These are phyloP conservation scores for Antigone vipio DNA, from an alignment of 2,113 vertebrate genomes.

Conservation along the genomic window DNA sequence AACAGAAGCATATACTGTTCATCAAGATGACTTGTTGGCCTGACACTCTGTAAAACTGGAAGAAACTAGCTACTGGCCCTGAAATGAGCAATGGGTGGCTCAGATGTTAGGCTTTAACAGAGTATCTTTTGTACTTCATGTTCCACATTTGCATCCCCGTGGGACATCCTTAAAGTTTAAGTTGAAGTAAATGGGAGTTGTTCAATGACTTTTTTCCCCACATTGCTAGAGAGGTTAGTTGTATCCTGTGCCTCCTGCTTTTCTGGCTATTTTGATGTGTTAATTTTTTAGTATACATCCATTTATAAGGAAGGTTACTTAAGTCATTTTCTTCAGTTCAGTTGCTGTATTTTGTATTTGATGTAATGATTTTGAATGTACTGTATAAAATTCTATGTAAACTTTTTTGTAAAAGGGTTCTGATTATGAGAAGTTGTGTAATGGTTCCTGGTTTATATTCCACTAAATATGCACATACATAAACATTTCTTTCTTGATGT, in stretches of 20 bases:
- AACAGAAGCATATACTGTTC: neutral
- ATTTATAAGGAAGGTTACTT: neutral
- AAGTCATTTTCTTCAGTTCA: neutral
- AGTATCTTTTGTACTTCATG: neutral
- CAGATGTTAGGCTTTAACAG: neutral
- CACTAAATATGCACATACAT: neutral
- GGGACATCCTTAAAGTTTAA: neutral
- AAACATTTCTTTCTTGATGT: neutral
- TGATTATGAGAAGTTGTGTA: neutral
- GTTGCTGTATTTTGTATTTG: neutral
- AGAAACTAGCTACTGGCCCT: neutral
- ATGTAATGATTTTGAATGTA: neutral
- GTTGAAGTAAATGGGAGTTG: neutral
- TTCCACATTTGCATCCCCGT: neutral
- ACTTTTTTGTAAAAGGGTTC: neutral
- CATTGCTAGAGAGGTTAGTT: constrained; percentile 21
- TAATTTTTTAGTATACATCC: constrained; percentile 30
- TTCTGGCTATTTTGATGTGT: constrained; percentile 51
- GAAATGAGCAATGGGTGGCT: neutral
- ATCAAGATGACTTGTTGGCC: neutral
- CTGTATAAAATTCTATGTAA: neutral
- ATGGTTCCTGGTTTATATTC: neutral
- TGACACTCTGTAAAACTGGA: neutral
- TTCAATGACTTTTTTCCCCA: neutral
- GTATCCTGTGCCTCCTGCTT: constrained; percentile 43